Base-by-base conservation (phyloP, 2,888 invertebrate genomes). In the Chaitophorus viminalis region DNA sequence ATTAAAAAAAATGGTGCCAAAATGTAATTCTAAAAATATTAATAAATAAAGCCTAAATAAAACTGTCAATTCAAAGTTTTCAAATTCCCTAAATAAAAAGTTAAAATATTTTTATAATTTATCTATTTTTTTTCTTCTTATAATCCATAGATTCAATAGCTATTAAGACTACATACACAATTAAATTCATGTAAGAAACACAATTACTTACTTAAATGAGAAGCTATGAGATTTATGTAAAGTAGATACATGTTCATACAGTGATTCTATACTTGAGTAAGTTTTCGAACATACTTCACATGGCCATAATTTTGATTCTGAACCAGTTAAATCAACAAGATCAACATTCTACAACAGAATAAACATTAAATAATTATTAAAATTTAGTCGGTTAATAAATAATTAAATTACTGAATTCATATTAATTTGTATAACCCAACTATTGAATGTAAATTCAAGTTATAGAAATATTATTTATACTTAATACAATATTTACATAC, bases 281-380 rank as follows among this genome's bases (percentile, higher is more conserved):
- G 81, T 87, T 81, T 81, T 87, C n/a, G 81, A n/a, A 75, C 87
- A 87, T 39, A 39, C 5, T 74, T 74, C 79, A 81, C 87, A 87
- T n/a, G 87, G 87, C 17, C 21, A 87, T 74, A 52, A 81, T 39
- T 87, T 70, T 33, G 36, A 46, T n/a, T 46, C 87, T 6, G 87
- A 65, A 39, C 87, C 87, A 75, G 87, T 87, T 39, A 87, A 75
- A 39, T 87, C 87, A 60, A 87, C 81, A 25, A 46, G 65, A 31
- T 87, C 87, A 60, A 87, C 1, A n/a, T 8, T 81, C 87, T 87
- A 60, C n/a, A 46, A 39, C 6, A 79, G 3, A 86, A 86, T n/a
- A n/a, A 52, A 54, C 21, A n/a, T 33, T 31, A n/a, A n/a, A n/a
- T n/a, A 52, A 31, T 39, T 11, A 52, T 76, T 17, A 74, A 68